These are phyloP conservation scores for Myotis brandtii DNA, from an alignment of 2,113 vertebrate genomes.

Conservation along the genomic window DNA sequence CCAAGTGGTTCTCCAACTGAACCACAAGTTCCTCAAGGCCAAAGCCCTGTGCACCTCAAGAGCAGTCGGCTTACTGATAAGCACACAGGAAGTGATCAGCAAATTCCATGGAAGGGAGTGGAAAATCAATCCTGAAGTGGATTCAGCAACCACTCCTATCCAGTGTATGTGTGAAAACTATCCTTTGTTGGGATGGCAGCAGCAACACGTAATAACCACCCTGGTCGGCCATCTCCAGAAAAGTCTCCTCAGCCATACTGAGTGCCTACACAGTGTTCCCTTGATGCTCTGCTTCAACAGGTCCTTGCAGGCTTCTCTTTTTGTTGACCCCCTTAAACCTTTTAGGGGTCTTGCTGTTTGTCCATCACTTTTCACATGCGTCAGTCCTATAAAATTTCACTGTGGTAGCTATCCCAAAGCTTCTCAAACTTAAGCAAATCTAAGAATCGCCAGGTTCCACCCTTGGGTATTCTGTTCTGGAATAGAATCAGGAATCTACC, in stretches of 20 bases:
- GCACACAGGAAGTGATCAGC: neutral
- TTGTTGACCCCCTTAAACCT: neutral
- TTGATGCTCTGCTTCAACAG: neutral
- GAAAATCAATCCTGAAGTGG: neutral
- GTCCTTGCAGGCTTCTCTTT: neutral
- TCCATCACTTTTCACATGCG: neutral
- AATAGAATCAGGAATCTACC: neutral
- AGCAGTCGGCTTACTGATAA: neutral
- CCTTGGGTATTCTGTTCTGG: neutral
- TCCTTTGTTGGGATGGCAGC: neutral
- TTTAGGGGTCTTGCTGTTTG: neutral
- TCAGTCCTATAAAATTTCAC: neutral
- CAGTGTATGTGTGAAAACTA: neutral
- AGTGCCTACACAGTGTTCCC: no score
- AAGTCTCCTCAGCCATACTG: neutral
- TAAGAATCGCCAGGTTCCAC: neutral
- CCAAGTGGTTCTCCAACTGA: neutral
- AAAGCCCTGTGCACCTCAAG: neutral
- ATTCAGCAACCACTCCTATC: neutral
- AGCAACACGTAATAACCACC: neutral
- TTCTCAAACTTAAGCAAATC: neutral
- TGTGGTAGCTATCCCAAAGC: neutral
- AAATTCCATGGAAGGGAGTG: neutral
- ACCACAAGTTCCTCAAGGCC: neutral
- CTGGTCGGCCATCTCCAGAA: neutral